phyloP scores from a whole-genome alignment of 2,888 invertebrate species.

The Physocephala rufipes region DNA sequence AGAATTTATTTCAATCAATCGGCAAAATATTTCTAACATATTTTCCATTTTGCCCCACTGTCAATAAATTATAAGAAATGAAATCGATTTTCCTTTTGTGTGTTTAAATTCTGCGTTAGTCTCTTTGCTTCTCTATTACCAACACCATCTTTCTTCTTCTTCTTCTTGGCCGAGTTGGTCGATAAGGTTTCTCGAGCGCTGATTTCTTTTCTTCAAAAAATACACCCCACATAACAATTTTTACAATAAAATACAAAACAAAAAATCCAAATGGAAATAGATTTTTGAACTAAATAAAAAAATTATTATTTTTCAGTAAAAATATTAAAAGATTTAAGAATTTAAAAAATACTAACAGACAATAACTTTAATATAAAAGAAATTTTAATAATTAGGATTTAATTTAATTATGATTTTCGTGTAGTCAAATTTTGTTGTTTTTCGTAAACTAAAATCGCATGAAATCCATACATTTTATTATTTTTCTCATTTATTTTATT shows the following conservation, averaged over 20 bases:
- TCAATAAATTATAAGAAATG: background rate
- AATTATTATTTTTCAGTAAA: no score
- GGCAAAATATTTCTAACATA: background rate
- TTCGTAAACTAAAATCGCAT: no score
- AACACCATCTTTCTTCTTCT: background rate
- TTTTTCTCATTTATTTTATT: background rate
- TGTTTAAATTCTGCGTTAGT: background rate
- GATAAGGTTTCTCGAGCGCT: background rate
- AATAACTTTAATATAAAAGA: no score
- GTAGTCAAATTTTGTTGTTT: no score
- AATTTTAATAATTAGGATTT: background rate
- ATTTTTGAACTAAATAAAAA: no score
- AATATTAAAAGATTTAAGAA: no score
- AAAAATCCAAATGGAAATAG: slow-evolving; percentile 18
- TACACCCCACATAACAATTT: background rate
- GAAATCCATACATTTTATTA: background rate
- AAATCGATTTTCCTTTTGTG: background rate
- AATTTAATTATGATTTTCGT: no score
- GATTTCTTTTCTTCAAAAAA: slow-evolving; percentile 23
- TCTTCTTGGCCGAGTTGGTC: background rate
- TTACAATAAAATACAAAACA: slow-evolving; percentile 15
- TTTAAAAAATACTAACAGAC: no score
- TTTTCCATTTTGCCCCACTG: slow-evolving; percentile 5
- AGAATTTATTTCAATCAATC: no score
- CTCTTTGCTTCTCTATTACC: no score